Conservation (phyloP, 2,888 invertebrate species). For the Netelia virgata region DNA sequence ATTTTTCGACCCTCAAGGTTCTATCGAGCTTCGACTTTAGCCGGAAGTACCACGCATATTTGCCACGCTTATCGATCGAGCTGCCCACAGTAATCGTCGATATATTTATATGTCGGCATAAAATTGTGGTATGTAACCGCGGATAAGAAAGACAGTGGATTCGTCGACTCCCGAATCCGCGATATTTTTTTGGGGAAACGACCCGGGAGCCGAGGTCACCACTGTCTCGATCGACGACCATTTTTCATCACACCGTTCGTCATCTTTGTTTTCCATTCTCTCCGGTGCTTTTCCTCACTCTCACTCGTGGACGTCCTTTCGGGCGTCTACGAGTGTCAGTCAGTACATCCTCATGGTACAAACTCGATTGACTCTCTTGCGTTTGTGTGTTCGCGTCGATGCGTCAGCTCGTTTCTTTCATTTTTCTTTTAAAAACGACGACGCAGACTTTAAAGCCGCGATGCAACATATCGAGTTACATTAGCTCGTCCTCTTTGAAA, state of each 20-base stretch:
- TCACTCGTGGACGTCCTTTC: conserved; percentile 67
- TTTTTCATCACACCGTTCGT: neutral
- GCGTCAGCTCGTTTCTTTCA: neutral
- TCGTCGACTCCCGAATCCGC: conserved; percentile 59
- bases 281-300: conserved; percentile 36
- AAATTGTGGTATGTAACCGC: neutral
- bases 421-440: neutral
- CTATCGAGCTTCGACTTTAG: neutral
- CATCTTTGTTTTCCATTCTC: neutral
- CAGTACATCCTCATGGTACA: neutral
- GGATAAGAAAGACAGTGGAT: conserved; percentile 49
- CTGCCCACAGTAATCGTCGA: neutral
- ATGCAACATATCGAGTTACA: neutral
- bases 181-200: conserved; percentile 60
- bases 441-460: neutral
- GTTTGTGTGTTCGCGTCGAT: neutral
- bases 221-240: conserved; percentile 32
- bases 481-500: neutral
- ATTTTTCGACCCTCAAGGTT: neutral
- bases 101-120: neutral
- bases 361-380: neutral
- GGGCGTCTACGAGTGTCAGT: conserved; percentile 68
- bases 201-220: conserved; percentile 56
- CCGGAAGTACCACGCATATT: neutral
- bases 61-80: neutral